Evolutionary conservation across 1,140 invertebrate species (phyloP), one percentile per base, ranked within the genome.

Genomic region (Propsilocerus akamusi): DNA sequence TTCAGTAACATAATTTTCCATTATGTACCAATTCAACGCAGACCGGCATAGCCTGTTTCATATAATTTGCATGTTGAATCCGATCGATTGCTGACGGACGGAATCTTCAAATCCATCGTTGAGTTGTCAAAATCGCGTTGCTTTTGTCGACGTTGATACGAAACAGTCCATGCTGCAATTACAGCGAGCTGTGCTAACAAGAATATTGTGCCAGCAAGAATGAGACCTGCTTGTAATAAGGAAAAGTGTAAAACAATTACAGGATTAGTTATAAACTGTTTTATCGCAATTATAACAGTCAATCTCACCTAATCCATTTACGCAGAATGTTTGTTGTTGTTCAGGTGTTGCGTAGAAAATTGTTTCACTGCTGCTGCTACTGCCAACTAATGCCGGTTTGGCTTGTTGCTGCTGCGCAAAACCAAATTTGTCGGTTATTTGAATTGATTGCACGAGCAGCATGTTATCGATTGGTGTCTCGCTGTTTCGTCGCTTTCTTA

Each of bases 341-440:
- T 8, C 5, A 24, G 46, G 25, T 25, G 46, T 4, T n/a, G 25
- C 25, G 25, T 41, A 41, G 14, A 47, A 47, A 1, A 47, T 24
- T 8, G 46, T 47, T 25, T 47, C 46, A 17, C 25, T 47, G 25
- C 25, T 47, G 22, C n/a, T 46, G 25, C 11, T 25, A 46, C 14
- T 17, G 25, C 22, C 22, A 7, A 12, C 5, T 47, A 17, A 17
- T 41, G 46, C 14, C 25, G 46, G 25, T 24, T 47, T 47, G 3
- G 46, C 10, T 48, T 60, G 66, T 20, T 41, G 34, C 55, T 74
- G 72, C 55, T 60, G 30, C 54, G 86, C 80, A 67, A 87, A 86
- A 10, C 83, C 83, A 63, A 93, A 93, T 59, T 89, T 89, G 67
- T 94, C 89, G 17, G 83, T 88, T 58, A 94, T 93, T 63, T 89